These are phyloP conservation scores for Timema cristinae DNA, from an alignment of 2,888 invertebrate species.

Conservation along the genomic window DNA sequence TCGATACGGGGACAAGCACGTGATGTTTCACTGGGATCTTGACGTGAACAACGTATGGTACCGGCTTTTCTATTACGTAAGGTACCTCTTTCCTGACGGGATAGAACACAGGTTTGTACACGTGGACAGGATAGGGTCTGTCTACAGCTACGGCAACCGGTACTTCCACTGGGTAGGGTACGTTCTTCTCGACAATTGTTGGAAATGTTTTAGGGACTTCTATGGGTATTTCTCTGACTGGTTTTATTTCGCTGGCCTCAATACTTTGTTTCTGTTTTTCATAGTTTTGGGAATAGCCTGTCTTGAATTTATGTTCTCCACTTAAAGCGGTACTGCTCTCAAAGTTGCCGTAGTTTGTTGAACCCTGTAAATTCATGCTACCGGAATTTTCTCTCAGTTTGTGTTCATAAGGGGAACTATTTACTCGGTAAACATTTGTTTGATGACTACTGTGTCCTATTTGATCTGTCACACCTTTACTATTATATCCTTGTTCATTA, in stretches of 20 bases:
- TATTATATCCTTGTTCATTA: too few species aligned
- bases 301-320: too few species aligned
- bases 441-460: too few species aligned
- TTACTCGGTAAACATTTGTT: too few species aligned
- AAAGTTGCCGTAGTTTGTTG: too few species aligned
- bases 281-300: too few species aligned
- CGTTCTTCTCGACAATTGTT: conserved; percentile 38
- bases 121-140: conserved; percentile 66
- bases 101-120: conserved; percentile 24
- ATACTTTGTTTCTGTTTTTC: background rate
- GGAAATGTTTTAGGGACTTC: too few species aligned
- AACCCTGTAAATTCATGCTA: too few species aligned
- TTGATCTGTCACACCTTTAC: too few species aligned
- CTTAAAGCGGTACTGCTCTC: too few species aligned
- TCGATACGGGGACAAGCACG: conserved; percentile 46
- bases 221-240: background rate
- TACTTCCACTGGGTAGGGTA: conserved; percentile 39
- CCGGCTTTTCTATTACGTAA: conserved; percentile 45
- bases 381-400: too few species aligned
- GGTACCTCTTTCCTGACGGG: conserved; percentile 37
- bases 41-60: conserved; percentile 50
- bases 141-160: conserved; percentile 56
- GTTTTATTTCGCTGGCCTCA: background rate
- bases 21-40: conserved; percentile 54
- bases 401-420: too few species aligned